Conservation (phyloP, 2,797 vertebrate species). For the Enteromius radiatus region DNA sequence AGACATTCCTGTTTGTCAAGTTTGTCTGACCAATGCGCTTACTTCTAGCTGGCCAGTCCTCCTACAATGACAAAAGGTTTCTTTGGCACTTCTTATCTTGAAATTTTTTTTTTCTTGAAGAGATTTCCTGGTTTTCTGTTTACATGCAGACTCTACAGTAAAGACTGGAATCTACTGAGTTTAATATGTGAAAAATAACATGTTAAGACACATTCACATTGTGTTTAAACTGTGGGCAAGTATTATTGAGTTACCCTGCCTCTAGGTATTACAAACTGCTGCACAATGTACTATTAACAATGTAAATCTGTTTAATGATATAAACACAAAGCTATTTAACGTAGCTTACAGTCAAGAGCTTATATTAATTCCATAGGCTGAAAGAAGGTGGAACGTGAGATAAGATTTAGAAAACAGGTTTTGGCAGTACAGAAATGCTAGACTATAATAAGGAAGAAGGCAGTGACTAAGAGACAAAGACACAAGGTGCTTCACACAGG, state of each 20-base stretch:
- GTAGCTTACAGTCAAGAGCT: neutral
- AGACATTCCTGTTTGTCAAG: conserved; percentile 19
- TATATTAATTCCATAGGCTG: neutral
- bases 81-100: neutral
- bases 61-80: neutral
- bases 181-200: neutral
- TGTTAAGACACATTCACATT: neutral
- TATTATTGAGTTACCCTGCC: neutral
- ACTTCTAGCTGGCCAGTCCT: neutral
- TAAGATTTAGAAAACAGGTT: conserved; percentile 27
- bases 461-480: neutral
- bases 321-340: neutral
- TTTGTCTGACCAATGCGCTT: neutral
- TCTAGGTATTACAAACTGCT: neutral
- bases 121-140: neutral
- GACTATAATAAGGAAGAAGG: conserved; percentile 23
- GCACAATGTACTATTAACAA: neutral
- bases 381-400: neutral
- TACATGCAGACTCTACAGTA: neutral
- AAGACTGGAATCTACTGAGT: neutral
- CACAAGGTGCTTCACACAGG: neutral
- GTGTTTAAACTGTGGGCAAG: neutral
- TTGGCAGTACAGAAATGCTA: conserved; percentile 4
- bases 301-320: neutral
- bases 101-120: neutral